These are phyloP conservation scores for Temnothorax rugatulus DNA, from an alignment of 2,888 invertebrate genomes.

Conservation along the genomic window DNA sequence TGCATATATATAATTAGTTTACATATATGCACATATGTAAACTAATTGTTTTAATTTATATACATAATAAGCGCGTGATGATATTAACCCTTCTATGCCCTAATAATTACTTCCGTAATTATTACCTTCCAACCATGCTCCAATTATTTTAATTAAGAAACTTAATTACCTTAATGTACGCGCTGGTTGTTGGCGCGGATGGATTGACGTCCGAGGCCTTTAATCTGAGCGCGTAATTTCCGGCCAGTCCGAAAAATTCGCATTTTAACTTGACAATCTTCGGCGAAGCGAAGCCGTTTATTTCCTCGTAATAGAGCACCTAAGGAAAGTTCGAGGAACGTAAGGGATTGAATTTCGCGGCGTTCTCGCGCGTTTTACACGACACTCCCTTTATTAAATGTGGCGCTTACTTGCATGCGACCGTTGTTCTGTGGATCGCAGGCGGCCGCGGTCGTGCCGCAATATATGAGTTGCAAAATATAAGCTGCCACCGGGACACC, in stretches of 20 bases:
- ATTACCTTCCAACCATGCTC: neutral
- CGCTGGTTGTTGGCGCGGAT: conserved; percentile 89
- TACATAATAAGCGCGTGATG: neutral
- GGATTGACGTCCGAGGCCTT: conserved; percentile 90
- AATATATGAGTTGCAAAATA: conserved; percentile 91
- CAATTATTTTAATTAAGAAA: conserved; percentile 12
- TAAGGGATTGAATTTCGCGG: neutral
- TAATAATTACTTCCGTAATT: conserved; percentile 23
- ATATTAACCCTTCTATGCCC: neutral
- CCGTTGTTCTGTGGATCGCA: conserved; percentile 89
- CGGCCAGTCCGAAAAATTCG: conserved; percentile 93
- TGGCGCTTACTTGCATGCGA: conserved; percentile 85
- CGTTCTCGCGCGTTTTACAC: neutral
- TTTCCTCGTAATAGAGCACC: conserved; percentile 92
- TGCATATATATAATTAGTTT: neutral
- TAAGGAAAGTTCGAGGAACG: conserved; percentile 81
- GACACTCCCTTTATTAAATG: neutral
- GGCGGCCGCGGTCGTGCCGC: conserved; percentile 91
- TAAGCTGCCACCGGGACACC: conserved; percentile 88
- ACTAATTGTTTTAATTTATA: neutral
- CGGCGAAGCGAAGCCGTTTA: conserved; percentile 91
- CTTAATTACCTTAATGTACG: conserved; percentile 90
- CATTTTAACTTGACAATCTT: conserved; percentile 90
- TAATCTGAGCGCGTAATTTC: conserved; percentile 92
- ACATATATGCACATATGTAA: neutral